Evolutionary conservation across 2,888 invertebrate species (phyloP).

Genomic region (Drosophila suboccidentalis): DNA sequence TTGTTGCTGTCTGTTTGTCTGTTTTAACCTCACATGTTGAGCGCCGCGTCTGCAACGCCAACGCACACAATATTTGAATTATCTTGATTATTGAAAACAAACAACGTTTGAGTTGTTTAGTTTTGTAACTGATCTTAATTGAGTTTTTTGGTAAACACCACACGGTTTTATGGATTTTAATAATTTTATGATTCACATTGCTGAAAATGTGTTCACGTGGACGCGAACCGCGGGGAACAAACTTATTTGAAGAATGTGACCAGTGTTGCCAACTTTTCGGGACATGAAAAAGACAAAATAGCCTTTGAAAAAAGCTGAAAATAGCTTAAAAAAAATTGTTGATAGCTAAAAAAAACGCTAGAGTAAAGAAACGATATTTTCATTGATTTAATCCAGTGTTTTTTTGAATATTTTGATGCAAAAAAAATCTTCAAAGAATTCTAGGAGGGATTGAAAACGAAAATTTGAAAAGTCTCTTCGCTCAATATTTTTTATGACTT

Average conservation of each 20-base stretch:
- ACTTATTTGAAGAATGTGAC: constrained; percentile 47
- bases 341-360: too few species aligned
- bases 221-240: constrained; percentile 68
- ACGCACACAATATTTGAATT: constrained; percentile 42
- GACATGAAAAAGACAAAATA: too few species aligned
- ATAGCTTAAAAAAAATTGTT: too few species aligned
- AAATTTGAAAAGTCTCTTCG: too few species aligned
- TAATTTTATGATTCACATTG: constrained; percentile 69
- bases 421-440: too few species aligned
- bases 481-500: too few species aligned
- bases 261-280: constrained; percentile 30
- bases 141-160: constrained; percentile 24
- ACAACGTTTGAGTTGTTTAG: constrained; percentile 9
- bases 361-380: too few species aligned
- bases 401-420: too few species aligned
- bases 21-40: constrained; percentile 84
- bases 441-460: too few species aligned
- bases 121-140: constrained; percentile 4
- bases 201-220: constrained; percentile 78
- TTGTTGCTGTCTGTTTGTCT: constrained; percentile 65
- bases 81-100: not conserved
- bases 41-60: constrained; percentile 72
- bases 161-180: constrained; percentile 50
- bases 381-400: too few species aligned
- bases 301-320: too few species aligned